Percentiles rank a stretch among this genome's conserved stretches.
These are phyloP conservation scores for Eristalinus sepulchralis DNA, from an alignment of 2,888 invertebrate species.

Conservation along the genomic window DNA sequence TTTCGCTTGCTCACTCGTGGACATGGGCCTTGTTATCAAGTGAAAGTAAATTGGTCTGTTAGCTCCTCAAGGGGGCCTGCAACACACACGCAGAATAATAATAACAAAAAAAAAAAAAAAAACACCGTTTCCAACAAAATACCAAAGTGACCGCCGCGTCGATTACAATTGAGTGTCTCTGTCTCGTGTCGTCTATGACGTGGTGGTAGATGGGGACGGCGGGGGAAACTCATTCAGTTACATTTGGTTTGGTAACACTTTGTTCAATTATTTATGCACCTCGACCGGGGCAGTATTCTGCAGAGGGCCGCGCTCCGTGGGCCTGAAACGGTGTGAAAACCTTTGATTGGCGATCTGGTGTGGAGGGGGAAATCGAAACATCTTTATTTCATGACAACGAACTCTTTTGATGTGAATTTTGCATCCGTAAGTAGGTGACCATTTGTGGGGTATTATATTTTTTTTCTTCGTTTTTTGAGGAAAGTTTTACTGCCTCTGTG, in stretches of 20 bases:
- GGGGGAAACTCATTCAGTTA: neutral
- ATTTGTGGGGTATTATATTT: neutral
- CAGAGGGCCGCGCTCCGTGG: neutral
- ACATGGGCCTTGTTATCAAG: constrained; percentile 64
- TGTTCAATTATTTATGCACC: neutral
- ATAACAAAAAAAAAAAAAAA: constrained; percentile 17
- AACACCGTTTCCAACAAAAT: neutral
- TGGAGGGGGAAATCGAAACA: neutral
- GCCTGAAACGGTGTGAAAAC: neutral
- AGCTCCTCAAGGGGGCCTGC: constrained; percentile 17
- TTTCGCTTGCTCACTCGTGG: constrained; percentile 61
- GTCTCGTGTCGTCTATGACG: neutral
- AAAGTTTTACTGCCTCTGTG: constrained; percentile 7
- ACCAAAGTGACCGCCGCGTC: neutral
- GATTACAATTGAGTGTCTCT: neutral
- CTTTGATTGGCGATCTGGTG: neutral
- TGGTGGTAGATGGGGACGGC: neutral
- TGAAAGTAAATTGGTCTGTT: constrained; percentile 67
- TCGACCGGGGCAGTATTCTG: neutral
- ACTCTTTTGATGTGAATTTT: neutral
- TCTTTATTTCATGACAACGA: constrained; percentile 3
- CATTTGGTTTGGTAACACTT: constrained; percentile 21
- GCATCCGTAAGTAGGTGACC: constrained; percentile 3
- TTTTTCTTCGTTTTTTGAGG: neutral
- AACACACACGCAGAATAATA: constrained; percentile 24